Evolutionary conservation across 2,888 invertebrate species (phyloP), one percentile per base, ranked within the genome.

Genomic region (Stenichneumon culpator): DNA sequence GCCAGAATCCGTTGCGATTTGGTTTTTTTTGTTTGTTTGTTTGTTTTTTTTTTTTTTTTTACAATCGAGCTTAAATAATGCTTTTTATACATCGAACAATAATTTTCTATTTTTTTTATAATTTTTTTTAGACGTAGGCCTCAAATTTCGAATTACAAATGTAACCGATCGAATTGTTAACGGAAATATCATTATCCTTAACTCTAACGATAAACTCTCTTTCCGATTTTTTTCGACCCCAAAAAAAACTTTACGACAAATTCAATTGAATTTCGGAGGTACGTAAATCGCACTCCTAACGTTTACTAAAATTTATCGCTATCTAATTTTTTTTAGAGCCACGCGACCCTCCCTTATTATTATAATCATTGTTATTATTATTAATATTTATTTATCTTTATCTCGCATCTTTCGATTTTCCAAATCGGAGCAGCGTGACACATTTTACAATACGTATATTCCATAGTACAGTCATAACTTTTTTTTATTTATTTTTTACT

Each of bases 381-480:
- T 57, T 25, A 22, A 4, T 57, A 57, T 25, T 19, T 44, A 22
- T 22, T 57, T 52, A 44, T 44, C 52, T 77, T 77, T 70, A 70
- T 50, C 39, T 70, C 32, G 63, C 74, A 19, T 60, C 63, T 68
- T 68, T 74, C 44, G 47, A 82, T 70, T 77, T 75, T 77, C 68
- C 68, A 54, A 72, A 63, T 74, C 60, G 57, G 36, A 74, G 32
- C 63, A 14, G 74, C 73, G 69, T 54, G 67, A 22, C 69, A 63
- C 44, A 60, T 74, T 74, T 85, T 47, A 79, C 78, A 75, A 72
- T 79, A 79, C 74, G 79, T 74, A 79, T 50, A 68, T 73, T 67
- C 44, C 69, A 47, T 79, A 69, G 9, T 69, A 63, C 19, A 72
- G 16, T 70, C 19, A 32, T 52, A 63, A 73, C 72, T 54, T 22